These are phyloP conservation scores for Isurus oxyrinchus DNA, from an alignment of 2,113 vertebrate species.

Conservation along the genomic window DNA sequence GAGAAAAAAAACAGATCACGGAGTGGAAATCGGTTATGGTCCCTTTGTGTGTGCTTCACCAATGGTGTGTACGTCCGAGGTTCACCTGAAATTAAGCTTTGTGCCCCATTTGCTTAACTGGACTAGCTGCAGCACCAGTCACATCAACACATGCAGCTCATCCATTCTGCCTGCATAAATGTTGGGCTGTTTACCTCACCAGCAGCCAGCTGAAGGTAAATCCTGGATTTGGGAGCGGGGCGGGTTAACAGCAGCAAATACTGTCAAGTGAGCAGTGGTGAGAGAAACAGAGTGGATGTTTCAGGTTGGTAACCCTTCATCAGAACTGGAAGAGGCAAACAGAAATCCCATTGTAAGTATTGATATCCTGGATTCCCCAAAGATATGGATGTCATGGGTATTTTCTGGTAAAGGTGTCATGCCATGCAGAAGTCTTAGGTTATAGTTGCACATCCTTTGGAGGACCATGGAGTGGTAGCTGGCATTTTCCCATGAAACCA, in stretches of 20 bases:
- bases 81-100: too few relatives aligned
- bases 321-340: too few relatives aligned
- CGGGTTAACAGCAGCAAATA: background rate
- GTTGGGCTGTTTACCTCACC: background rate
- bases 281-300: too few relatives aligned
- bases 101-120: background rate
- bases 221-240: background rate
- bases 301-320: too few relatives aligned
- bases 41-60: background rate
- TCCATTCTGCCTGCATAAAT: background rate
- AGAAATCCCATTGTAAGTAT: too few relatives aligned
- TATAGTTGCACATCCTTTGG: background rate
- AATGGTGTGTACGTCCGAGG: background rate
- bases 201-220: too few relatives aligned
- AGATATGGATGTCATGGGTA: background rate
- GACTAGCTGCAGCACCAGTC: background rate
- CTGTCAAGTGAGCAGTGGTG: background rate
- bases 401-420: background rate
- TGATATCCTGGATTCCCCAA: background rate
- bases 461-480: too few relatives aligned
- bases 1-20: background rate
- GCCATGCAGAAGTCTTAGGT: background rate
- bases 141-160: background rate
- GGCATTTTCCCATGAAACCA: background rate
- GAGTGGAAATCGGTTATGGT: background rate